These are phyloP conservation scores for Scaptomyza cyrtandrae DNA, from an alignment of 2,888 invertebrate species.

Conservation along the genomic window DNA sequence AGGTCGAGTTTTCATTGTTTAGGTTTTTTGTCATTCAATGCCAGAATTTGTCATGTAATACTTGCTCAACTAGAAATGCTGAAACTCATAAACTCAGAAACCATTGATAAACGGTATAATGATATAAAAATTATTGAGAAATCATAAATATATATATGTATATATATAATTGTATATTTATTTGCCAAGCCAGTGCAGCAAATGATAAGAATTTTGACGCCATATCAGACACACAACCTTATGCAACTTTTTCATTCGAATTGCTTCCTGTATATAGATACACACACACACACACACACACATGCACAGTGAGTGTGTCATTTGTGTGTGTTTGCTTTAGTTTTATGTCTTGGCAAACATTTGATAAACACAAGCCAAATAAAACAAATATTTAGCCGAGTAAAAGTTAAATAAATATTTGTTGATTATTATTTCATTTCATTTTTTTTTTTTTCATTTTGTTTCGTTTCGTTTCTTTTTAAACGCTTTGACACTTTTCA, in stretches of 20 bases:
- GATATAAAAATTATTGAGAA: constrained; percentile 33
- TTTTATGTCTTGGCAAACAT: constrained; percentile 72
- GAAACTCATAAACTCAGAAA: constrained; percentile 1
- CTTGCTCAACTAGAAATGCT: constrained; percentile 20
- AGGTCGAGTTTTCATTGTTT: constrained; percentile 38
- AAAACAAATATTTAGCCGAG: constrained; percentile 53
- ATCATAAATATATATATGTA: constrained; percentile 17
- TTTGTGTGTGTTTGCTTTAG: constrained; percentile 53
- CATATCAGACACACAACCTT: constrained; percentile 16
- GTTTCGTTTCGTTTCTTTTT: background rate
- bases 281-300: too few relatives aligned
- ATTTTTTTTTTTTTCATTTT: background rate
- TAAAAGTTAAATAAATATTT: constrained; percentile 59
- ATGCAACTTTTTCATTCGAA: constrained; percentile 15
- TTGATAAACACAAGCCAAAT: constrained; percentile 59
- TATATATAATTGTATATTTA: constrained; percentile 4
- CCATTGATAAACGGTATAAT: constrained; percentile 47
- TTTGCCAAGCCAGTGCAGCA: constrained; percentile 21
- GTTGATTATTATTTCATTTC: constrained; percentile 31
- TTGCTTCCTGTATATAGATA: constrained; percentile 47
- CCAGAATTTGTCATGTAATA: constrained; percentile 24
- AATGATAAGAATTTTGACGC: constrained; percentile 56
- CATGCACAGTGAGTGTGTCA: background rate
- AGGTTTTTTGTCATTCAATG: constrained; percentile 19
- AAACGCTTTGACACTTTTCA: constrained; percentile 39